phyloP scores from a whole-genome alignment of 2,113 vertebrate genomes.

The Stercorarius parasiticus region DNA sequence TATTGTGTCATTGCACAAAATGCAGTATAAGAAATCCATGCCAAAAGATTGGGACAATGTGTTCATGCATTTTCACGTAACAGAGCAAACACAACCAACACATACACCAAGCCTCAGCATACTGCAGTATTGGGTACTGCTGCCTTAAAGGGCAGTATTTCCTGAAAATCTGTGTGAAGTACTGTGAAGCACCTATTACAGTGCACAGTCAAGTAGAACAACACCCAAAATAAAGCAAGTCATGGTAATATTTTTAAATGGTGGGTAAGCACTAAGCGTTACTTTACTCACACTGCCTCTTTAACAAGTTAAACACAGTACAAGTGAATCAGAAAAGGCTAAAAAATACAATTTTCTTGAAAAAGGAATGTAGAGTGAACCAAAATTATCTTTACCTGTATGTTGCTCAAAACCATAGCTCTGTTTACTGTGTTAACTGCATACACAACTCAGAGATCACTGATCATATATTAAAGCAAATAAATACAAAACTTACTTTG shows the following conservation, averaged over 20 bases:
- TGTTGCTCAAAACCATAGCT: not conserved
- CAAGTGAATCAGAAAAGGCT: not conserved
- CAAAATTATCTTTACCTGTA: not conserved
- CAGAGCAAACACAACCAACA: not conserved
- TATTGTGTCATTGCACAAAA: not conserved
- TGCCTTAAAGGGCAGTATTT: not conserved
- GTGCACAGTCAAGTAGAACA: not conserved
- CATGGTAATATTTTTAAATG: not conserved
- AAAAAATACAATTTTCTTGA: not conserved
- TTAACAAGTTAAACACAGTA: not conserved
- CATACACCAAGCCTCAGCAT: not conserved
- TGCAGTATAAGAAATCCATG: not conserved
- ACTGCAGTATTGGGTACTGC: not conserved
- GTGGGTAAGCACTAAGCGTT: not conserved
- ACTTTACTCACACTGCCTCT: not conserved
- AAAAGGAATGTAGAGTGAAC: not conserved
- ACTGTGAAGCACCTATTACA: not conserved
- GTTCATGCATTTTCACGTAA: not conserved
- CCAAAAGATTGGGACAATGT: not conserved
- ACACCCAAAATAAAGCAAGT: not conserved
- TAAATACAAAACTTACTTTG: not conserved
- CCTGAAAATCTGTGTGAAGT: not conserved
- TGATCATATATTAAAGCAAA: not conserved
- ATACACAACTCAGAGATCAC: not conserved
- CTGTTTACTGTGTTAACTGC: not conserved